These are phyloP conservation scores for Pangasius sanitwongsei DNA, from an alignment of 2,797 vertebrate species.

Conservation along the genomic window DNA sequence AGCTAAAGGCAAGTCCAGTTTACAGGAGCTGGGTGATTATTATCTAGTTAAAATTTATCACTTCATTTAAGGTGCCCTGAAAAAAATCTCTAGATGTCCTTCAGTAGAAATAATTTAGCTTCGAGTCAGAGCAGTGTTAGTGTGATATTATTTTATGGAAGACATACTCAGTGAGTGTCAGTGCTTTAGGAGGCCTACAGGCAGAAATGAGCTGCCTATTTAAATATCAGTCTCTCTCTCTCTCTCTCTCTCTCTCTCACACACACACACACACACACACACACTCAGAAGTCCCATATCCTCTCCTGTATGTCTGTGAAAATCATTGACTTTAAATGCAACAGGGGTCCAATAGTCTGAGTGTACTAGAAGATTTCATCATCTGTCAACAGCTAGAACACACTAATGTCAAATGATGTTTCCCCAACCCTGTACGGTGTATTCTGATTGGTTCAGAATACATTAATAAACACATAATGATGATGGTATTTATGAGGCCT, in stretches of 20 bases:
- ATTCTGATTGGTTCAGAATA: neutral
- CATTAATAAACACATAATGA: neutral
- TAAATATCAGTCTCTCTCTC: neutral
- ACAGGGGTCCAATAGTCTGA: neutral
- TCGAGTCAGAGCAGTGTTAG: slow-evolving; percentile 71
- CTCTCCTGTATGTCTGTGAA: neutral
- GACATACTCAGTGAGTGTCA: slow-evolving; percentile 14
- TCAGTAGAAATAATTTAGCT: slow-evolving; percentile 63
- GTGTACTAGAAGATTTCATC: neutral
- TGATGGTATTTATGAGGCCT: neutral
- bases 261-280: neutral
- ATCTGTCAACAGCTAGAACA: neutral
- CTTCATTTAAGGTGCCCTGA: neutral
- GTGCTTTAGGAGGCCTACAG: slow-evolving; percentile 15
- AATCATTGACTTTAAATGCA: slow-evolving; percentile 15
- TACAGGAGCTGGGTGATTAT: neutral
- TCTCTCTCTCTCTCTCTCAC: neutral
- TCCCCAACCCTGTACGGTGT: neutral
- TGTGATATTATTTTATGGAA: slow-evolving; percentile 30
- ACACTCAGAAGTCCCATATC: neutral
- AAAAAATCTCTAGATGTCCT: slow-evolving; percentile 5
- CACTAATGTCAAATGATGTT: neutral
- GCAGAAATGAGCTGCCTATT: neutral
- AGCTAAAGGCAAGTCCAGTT: neutral
- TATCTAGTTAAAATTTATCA: neutral